phyloP scores from a whole-genome alignment of 1,140 invertebrate genomes.

The Drosophila tristis region DNA sequence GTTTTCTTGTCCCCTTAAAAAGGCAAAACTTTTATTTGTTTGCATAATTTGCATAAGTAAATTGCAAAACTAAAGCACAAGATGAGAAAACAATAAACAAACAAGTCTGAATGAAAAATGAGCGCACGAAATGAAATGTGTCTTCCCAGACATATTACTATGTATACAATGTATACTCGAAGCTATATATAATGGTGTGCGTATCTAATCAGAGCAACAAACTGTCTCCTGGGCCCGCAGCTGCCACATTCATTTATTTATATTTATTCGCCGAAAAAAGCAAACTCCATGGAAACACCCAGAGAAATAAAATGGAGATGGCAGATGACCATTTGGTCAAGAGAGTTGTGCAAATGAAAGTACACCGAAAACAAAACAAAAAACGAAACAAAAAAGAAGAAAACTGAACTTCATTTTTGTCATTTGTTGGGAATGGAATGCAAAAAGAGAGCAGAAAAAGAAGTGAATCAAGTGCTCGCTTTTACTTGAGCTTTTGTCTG shows the following conservation, averaged over 20 bases:
- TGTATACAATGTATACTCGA: slow-evolving; percentile 3
- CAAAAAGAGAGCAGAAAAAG: slow-evolving; percentile 48
- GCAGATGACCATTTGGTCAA: neutral
- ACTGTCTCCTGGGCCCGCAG: slow-evolving; percentile 65
- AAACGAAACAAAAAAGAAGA: neutral
- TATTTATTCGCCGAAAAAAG: slow-evolving; percentile 43
- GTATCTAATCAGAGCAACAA: slow-evolving; percentile 77
- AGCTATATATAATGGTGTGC: slow-evolving; percentile 40
- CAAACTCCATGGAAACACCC: slow-evolving; percentile 32
- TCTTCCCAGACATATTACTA: slow-evolving; percentile 16
- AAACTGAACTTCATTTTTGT: slow-evolving; percentile 46
- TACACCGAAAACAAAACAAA: slow-evolving; percentile 21
- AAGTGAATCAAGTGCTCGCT: slow-evolving; percentile 58
- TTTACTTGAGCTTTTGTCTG: slow-evolving; percentile 64
- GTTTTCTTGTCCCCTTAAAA: slow-evolving; percentile 19
- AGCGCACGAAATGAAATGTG: slow-evolving; percentile 33
- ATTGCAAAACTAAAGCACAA: slow-evolving; percentile 25
- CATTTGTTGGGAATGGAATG: slow-evolving; percentile 59
- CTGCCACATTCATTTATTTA: slow-evolving; percentile 68
- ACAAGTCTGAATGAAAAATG: slow-evolving; percentile 44
- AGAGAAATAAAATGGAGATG: neutral
- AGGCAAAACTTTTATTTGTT: neutral
- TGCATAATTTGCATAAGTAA: slow-evolving; percentile 33
- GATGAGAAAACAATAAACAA: slow-evolving; percentile 36
- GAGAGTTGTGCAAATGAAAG: slow-evolving; percentile 63